These are phyloP conservation scores for Lichenostomus cassidix DNA, from an alignment of 2,113 vertebrate genomes.

Conservation along the genomic window DNA sequence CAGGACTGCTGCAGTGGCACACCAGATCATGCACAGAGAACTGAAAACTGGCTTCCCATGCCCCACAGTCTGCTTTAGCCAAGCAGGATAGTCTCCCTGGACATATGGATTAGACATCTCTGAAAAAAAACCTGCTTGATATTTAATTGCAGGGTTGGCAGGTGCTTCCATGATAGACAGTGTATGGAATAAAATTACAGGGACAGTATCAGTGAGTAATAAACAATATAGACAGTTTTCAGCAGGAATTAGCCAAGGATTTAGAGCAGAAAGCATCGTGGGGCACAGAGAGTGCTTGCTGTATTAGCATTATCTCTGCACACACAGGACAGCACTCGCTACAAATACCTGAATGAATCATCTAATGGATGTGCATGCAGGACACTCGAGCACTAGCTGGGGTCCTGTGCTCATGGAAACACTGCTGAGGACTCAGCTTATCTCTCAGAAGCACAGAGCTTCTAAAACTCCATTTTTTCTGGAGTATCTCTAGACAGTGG, in stretches of 20 bases:
- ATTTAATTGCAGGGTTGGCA: conserved; percentile 1
- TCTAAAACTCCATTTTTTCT: not conserved
- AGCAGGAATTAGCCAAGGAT: conserved; percentile 12
- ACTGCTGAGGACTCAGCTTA: not conserved
- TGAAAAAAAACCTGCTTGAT: not conserved
- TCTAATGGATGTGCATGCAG: not conserved
- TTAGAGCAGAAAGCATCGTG: not conserved
- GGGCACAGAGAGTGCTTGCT: not conserved
- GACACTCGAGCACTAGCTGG: not conserved
- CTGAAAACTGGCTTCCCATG: not conserved
- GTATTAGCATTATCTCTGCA: conserved; percentile 32
- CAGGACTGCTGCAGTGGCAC: not conserved
- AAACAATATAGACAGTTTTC: not conserved
- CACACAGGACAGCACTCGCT: not conserved
- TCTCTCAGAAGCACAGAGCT: conserved; percentile 36
- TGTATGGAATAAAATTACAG: not conserved
- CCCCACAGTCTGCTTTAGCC: not conserved
- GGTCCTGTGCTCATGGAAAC: not conserved
- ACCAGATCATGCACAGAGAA: not conserved
- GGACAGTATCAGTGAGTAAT: not conserved
- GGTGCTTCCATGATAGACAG: not conserved
- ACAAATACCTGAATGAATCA: conserved; percentile 47
- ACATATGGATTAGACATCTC: not conserved
- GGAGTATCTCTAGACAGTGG: not conserved
- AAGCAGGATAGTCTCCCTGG: not conserved